These are phyloP conservation scores for Chloroclystis v-ata DNA, from an alignment of 2,888 invertebrate species.

Conservation along the genomic window DNA sequence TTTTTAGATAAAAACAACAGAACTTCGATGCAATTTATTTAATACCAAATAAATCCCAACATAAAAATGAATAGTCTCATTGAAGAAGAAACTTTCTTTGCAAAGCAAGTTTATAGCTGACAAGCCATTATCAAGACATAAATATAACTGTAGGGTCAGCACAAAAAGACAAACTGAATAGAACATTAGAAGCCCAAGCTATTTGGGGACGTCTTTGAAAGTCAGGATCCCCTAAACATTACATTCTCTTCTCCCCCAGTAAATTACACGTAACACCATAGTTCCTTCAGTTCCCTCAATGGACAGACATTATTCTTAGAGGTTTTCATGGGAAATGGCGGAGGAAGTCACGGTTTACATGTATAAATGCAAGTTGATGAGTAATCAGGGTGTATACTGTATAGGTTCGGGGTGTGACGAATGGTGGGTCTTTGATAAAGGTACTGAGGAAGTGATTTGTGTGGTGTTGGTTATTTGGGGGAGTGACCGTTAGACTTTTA, in stretches of 20 bases:
- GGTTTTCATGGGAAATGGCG: slow-evolving; percentile 38
- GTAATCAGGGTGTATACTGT: slow-evolving; percentile 39
- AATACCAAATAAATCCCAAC: too few relatives aligned
- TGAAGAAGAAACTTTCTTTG: neutral
- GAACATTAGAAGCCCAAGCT: slow-evolving; percentile 16
- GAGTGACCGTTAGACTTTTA: too few relatives aligned
- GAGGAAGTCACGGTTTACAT: slow-evolving; percentile 50
- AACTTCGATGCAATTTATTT: too few relatives aligned
- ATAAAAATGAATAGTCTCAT: neutral
- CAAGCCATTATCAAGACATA: slow-evolving; percentile 1
- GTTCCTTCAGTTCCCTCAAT: slow-evolving; percentile 40
- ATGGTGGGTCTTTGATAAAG: slow-evolving; percentile 18
- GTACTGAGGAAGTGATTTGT: slow-evolving; percentile 5
- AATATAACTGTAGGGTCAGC: slow-evolving; percentile 4
- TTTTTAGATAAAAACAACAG: too few relatives aligned
- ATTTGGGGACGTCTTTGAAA: slow-evolving; percentile 27
- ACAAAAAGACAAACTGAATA: slow-evolving; percentile 18
- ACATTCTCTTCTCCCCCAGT: slow-evolving; percentile 27
- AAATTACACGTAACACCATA: slow-evolving; percentile 32
- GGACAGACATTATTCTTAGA: slow-evolving; percentile 42
- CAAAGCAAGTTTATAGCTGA: neutral
- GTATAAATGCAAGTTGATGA: slow-evolving; percentile 48
- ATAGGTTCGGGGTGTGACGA: slow-evolving; percentile 29
- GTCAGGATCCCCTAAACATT: slow-evolving; percentile 29
- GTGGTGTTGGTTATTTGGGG: neutral